A percentile compares a stretch with the other conserved stretches of the same genome.
These are phyloP conservation scores for Tarsius wallacei DNA, from an alignment of 2,797 vertebrate species.

Conservation along the genomic window DNA sequence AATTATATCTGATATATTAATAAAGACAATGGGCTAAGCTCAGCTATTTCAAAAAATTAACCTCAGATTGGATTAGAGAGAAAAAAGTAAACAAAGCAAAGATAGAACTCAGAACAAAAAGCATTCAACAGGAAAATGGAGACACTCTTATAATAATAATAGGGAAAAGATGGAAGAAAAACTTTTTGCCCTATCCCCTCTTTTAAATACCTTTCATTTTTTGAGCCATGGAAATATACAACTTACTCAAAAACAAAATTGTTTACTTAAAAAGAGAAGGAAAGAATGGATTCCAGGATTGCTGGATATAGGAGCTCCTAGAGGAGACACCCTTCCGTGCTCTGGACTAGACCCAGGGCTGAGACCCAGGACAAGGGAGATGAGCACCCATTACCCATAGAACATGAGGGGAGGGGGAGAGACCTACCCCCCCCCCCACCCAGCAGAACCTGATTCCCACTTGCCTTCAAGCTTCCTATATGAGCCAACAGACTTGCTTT, in stretches of 20 bases:
- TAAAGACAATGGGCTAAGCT: slow-evolving; percentile 29
- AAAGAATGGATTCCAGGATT: neutral
- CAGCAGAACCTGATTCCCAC: neutral
- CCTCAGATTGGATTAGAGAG: neutral
- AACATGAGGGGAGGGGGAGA: neutral
- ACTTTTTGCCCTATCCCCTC: neutral
- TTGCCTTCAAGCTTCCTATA: neutral
- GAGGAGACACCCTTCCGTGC: neutral
- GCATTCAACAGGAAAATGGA: neutral
- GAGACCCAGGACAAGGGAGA: accelerated
- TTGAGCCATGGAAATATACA: neutral
- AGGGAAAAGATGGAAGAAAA: neutral
- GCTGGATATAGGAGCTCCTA: neutral
- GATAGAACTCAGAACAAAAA: neutral
- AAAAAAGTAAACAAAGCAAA: neutral
- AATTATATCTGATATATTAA: neutral
- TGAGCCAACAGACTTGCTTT: neutral
- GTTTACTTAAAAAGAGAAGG: neutral
- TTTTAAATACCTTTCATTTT: slow-evolving; percentile 28
- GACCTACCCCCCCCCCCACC: too few relatives aligned
- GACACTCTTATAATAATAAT: neutral
- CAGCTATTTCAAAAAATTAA: slow-evolving; percentile 23
- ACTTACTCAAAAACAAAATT: slow-evolving; percentile 19
- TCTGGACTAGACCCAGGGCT: neutral
- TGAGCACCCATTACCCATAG: neutral